Evolutionary conservation across 2,797 vertebrate species (phyloP).

Genomic region (Anguilla megastoma): DNA sequence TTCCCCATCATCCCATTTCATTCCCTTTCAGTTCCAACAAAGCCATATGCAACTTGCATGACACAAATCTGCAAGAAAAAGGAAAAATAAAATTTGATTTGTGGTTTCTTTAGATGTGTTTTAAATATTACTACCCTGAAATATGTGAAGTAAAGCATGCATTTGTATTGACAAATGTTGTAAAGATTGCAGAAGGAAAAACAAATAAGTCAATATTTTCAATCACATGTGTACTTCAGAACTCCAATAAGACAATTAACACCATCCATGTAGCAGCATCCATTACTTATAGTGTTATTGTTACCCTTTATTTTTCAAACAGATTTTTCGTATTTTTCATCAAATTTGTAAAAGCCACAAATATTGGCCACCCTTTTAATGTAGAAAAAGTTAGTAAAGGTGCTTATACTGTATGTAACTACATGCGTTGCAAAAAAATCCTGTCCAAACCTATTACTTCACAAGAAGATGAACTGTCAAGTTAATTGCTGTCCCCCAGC

Average conservation of each 20-base stretch:
- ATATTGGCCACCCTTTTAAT: background rate
- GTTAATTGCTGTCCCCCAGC: background rate
- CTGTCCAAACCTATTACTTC: background rate
- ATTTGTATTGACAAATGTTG: background rate
- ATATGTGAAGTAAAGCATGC: background rate
- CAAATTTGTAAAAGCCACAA: background rate
- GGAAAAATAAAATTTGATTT: background rate
- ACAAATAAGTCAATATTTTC: background rate
- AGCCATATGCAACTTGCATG: background rate
- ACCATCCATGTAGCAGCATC: background rate
- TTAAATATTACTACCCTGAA: background rate
- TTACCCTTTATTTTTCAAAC: background rate
- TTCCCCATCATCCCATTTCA: background rate
- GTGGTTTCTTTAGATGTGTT: no score
- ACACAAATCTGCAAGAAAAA: background rate
- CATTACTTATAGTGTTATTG: background rate
- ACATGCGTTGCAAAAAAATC: background rate
- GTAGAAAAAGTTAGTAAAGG: background rate
- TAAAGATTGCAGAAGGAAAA: background rate
- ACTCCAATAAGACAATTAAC: background rate
- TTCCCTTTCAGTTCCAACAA: background rate
- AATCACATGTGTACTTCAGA: background rate
- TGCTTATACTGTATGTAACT: background rate
- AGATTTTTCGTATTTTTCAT: background rate
- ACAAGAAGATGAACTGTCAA: background rate